Conservation (phyloP, 1,140 invertebrate species). For the Diorhabda carinulata region DNA sequence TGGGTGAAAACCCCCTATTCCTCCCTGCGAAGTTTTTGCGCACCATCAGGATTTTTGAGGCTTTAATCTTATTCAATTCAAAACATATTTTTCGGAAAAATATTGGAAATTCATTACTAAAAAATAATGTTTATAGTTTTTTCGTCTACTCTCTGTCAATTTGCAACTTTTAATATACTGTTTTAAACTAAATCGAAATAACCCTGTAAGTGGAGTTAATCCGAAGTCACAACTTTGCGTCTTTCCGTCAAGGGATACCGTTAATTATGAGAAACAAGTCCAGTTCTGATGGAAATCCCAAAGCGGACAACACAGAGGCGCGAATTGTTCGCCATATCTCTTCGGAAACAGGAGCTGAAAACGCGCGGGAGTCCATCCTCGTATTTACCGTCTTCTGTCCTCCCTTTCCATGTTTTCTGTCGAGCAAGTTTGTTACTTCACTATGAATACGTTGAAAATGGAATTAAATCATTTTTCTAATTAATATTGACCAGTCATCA, state of each 20-base stretch:
- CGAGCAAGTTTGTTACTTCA: conserved; percentile 19
- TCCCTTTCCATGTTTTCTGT: conserved; percentile 22
- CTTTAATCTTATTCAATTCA: too few relatives aligned
- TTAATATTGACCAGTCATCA: too few relatives aligned
- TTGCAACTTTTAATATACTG: too few relatives aligned
- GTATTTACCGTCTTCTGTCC: conserved; percentile 9
- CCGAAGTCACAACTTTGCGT: conserved; percentile 19
- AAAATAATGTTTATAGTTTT: too few relatives aligned
- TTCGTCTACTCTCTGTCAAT: too few relatives aligned
- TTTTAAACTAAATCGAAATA: background rate
- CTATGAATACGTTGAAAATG: background rate
- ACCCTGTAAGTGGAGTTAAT: conserved; percentile 1
- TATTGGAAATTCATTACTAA: too few relatives aligned
- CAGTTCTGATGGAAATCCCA: conserved; percentile 26
- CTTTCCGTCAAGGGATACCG: conserved; percentile 21
- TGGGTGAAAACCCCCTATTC: too few relatives aligned
- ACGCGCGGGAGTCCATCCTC: conserved; percentile 4
- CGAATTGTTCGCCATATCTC: conserved; percentile 17
- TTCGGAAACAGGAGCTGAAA: conserved; percentile 15
- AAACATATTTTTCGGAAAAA: too few relatives aligned
- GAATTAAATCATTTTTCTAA: too few relatives aligned
- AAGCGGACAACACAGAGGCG: conserved; percentile 13
- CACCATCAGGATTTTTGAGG: too few relatives aligned
- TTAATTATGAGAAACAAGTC: conserved; percentile 37
- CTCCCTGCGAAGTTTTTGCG: too few relatives aligned